These are phyloP conservation scores for Alouatta palliata DNA, from an alignment of 2,113 vertebrate genomes.

Conservation along the genomic window DNA sequence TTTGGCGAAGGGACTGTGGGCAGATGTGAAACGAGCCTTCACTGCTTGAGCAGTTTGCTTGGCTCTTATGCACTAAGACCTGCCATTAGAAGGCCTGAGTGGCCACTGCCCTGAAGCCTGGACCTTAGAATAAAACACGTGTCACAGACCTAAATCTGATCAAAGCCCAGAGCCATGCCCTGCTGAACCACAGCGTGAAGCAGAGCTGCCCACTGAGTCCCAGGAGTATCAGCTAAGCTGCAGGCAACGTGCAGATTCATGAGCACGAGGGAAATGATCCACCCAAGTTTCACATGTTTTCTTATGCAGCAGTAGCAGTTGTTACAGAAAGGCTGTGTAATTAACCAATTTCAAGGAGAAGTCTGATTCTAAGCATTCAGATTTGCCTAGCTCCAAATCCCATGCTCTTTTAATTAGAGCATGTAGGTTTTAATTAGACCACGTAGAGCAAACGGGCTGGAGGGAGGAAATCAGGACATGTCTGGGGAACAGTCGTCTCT, in stretches of 20 bases:
- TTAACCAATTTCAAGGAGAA: background rate
- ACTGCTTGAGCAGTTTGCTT: background rate
- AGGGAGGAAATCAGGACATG: background rate
- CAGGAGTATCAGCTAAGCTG: background rate
- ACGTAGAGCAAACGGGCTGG: accelerated
- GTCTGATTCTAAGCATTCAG: background rate
- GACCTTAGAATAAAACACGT: background rate
- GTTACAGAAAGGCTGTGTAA: background rate
- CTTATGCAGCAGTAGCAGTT: background rate
- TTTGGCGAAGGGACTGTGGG: background rate
- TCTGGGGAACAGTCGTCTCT: background rate
- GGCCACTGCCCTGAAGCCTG: background rate
- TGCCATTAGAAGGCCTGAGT: no score
- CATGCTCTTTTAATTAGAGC: background rate
- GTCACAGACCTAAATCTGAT: background rate
- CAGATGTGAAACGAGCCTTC: background rate
- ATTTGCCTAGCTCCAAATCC: background rate
- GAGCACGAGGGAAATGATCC: no score
- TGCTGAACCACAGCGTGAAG: background rate
- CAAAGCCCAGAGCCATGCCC: background rate
- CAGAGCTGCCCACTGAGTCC: background rate
- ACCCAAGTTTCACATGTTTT: background rate
- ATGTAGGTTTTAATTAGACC: accelerated
- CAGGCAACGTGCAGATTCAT: background rate
- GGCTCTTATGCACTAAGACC: no score